A percentile compares a stretch with the other conserved stretches of the same genome.
These are phyloP conservation scores for Etia nguti DNA, from an alignment of 2,113 vertebrate species.

Conservation along the genomic window DNA sequence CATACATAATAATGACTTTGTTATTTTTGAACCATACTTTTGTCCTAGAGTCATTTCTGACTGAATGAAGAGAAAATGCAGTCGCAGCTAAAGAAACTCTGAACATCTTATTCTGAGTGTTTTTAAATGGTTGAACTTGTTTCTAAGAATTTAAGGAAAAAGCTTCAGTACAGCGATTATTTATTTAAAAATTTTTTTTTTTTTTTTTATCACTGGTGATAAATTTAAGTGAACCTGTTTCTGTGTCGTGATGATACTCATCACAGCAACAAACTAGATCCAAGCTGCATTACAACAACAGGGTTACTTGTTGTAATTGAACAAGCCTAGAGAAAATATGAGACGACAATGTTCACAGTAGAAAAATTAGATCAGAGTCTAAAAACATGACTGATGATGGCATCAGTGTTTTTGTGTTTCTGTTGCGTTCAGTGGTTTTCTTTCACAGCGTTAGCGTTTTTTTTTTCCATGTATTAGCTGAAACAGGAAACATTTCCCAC, in stretches of 20 bases:
- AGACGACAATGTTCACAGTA: conserved; percentile 19
- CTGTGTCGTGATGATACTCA: neutral
- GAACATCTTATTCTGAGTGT: neutral
- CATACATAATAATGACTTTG: neutral
- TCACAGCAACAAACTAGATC: neutral
- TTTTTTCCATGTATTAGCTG: neutral
- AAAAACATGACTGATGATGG: neutral
- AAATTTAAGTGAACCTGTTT: neutral
- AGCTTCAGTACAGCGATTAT: neutral
- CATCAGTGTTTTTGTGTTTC: neutral
- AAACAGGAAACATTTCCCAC: conserved; percentile 24
- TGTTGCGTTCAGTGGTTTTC: conserved; percentile 7
- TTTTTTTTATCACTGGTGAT: neutral
- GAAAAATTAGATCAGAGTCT: neutral
- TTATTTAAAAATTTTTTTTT: neutral
- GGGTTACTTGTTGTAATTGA: neutral
- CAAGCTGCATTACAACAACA: neutral
- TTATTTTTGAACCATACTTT: neutral
- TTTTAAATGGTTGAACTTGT: neutral
- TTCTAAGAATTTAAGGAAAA: neutral
- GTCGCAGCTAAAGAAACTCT: neutral
- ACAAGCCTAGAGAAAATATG: neutral
- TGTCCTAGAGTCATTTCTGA: neutral
- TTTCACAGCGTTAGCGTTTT: conserved; percentile 17
- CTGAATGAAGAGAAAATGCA: neutral